Base-by-base conservation (phyloP, 37 sponge, comb jelly and placozoan species). In the Spongilla lacustris region DNA sequence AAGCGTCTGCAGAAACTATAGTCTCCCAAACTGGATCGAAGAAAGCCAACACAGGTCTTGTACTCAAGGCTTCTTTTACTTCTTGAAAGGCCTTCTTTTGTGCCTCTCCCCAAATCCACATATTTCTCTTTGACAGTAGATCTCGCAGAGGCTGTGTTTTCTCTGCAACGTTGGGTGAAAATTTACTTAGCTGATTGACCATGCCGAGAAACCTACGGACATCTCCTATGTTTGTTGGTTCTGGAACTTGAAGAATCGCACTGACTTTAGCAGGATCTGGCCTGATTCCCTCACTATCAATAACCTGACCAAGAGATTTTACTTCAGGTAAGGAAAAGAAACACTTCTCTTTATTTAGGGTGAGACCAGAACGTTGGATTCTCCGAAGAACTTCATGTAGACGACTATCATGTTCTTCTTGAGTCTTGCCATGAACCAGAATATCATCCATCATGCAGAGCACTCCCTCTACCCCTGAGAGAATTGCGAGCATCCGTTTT, bases 201-300 rank as follows among this genome's bases (percentile, higher is more conserved):
- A 90, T 85, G 41, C 91, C 91, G 2, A 84, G 37, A 35, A 89
- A 89, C 26, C 84, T 30, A n/a, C 84, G 27, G 28, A 83, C 11
- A 38, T 89, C 84, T 23, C 31, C 29, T 27, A 75, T 58, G 69
- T 69, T 79, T 25, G 81, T 80, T 30, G 86, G 91, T 36, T 36
- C 35, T n/a, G 29, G 37, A 36, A 90, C 81, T 12, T 35, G 25
- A 6, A 2, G 72, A 24, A 78, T 84, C 10, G 81, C 85, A 1
- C 70, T 71, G 0, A 79, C 68, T 49, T 84, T 84, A 21, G 66
- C 90, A 27, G 90, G 90, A 32, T 90, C 85, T 8, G 90, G 90
- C 21, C 33, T 70, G 72, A 90, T 70, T 79, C 90, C 90, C 17
- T 36, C 27, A 22, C 50, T 35, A 25, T 36, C 67, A 28, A 84